Percentiles rank a stretch among this genome's conserved stretches.
Conservation (phyloP, 2,113 vertebrate genomes). For the Elaphurus davidianus region DNA sequence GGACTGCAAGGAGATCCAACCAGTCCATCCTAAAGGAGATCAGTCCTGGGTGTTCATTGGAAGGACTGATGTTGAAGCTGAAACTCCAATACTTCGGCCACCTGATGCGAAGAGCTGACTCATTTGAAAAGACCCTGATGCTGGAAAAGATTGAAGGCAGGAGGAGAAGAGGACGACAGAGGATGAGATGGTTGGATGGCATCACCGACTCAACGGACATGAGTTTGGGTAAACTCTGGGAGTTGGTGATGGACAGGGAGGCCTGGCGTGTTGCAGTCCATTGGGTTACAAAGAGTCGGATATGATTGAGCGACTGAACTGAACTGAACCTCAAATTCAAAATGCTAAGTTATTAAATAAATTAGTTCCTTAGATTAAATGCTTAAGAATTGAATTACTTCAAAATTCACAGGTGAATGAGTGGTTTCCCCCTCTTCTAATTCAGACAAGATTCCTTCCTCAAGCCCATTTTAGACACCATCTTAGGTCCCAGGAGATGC, state of each 20-base stretch:
- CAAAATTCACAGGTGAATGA: conserved; percentile 9
- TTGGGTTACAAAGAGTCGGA: background rate
- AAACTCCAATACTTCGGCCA: background rate
- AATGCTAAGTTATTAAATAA: background rate
- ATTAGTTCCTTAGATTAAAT: background rate
- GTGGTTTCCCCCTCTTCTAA: background rate
- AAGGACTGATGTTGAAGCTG: background rate
- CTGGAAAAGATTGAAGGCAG: background rate
- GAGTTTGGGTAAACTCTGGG: background rate
- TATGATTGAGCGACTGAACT: background rate
- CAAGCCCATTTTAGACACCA: background rate
- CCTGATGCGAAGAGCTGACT: background rate
- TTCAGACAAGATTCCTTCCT: background rate
- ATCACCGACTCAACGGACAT: background rate
- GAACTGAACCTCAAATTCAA: background rate
- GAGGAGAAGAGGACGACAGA: background rate
- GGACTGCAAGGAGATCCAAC: background rate
- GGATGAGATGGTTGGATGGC: background rate
- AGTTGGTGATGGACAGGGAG: background rate
- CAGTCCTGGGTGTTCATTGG: background rate
- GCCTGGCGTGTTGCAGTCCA: background rate
- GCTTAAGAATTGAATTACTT: conserved; percentile 21
- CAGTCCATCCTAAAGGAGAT: background rate
- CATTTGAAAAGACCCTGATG: background rate
- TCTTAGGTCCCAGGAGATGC: background rate